Evolutionary conservation across 2,113 vertebrate species (phyloP), one percentile per base, ranked within the genome.

Genomic region (Morone saxatilis): DNA sequence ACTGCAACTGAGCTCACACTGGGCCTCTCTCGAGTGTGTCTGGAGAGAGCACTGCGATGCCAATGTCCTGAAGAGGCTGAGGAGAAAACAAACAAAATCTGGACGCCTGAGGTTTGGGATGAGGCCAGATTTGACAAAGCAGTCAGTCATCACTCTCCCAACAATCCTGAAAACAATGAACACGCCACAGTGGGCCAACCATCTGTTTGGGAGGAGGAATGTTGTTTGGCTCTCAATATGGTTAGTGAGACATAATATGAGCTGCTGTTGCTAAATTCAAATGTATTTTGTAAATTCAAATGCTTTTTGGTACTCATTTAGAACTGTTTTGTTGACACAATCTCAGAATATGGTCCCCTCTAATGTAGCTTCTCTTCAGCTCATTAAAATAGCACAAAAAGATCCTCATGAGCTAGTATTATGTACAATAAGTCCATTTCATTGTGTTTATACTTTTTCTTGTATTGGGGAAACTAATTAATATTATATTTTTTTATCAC

Each of bases 101-200:
- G 79, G 72, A 72, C 19, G 73, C 78, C 76, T 71, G 74, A 86
- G 80, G 88, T 82, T 94, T 92, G 84, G 84, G 40, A 51, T 7
- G 54, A 60, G 56, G 80, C 90, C 90, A 93, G 77, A 83, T 82
- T 88, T 71, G 53, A 89, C 74, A 81, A 84, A 87, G 70, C 81
- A 86, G 73, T 85, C 62, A 61, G 83, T 78, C 84, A 83, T 86
- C 79, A 48, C 83, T 79, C 81, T 86, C 89, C 67, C 54, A 85
- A 68, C 54, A 71, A 56, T 57, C 70, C 60, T 59, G 12, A 56
- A 51, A 92, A 93, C 84, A 88, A 89, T 83, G 60, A 87, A 54
- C 53, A 17, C 47, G 25, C 36, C 40, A 41, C 87, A 89, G 84
- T 61, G 76, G 83, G 71, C n/a, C 20, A 16, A 61, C 89, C 89